phyloP scores from a whole-genome alignment of 1,140 invertebrate genomes.

The Aphaenogaster rudis region DNA sequence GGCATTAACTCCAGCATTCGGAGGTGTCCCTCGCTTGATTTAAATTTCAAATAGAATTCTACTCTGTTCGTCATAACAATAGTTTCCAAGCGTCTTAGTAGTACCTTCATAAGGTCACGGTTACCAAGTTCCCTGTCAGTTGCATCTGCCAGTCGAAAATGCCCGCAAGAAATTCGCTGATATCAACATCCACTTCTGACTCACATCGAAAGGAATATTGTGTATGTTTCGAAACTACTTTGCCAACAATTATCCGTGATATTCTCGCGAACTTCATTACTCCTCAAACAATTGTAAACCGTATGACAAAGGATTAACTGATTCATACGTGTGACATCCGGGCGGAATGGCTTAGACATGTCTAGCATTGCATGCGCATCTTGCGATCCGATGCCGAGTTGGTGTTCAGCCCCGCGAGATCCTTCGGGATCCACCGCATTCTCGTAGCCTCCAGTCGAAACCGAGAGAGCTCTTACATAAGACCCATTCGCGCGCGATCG shows the following conservation, averaged over 20 bases:
- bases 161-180: not conserved
- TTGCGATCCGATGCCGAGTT: slow-evolving; percentile 44
- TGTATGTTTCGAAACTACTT: not conserved
- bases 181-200: not conserved
- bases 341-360: slow-evolving; percentile 42
- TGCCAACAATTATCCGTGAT: not conserved
- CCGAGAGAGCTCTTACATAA: slow-evolving; percentile 65
- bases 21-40: slow-evolving; percentile 29
- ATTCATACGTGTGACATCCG: slow-evolving; percentile 37
- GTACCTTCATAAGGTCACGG: slow-evolving; percentile 47
- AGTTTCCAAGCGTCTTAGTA: slow-evolving; percentile 35
- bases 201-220: not conserved
- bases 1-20: slow-evolving; percentile 16
- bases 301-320: slow-evolving; percentile 28
- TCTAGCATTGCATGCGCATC: slow-evolving; percentile 53
- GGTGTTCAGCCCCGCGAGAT: slow-evolving; percentile 25
- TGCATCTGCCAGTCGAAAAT: slow-evolving; percentile 6
- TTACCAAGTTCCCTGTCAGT: slow-evolving; percentile 32
- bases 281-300: not conserved
- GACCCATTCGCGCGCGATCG: slow-evolving; percentile 47
- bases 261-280: not conserved
- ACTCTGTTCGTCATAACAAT: slow-evolving; percentile 26
- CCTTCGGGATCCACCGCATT: slow-evolving; percentile 26
- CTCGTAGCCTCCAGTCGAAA: not conserved
- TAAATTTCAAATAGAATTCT: slow-evolving; percentile 60